Percentiles rank a stretch among this genome's conserved stretches.
Conservation (phyloP, 2,113 vertebrate genomes). For the Prietella phreatophila region DNA sequence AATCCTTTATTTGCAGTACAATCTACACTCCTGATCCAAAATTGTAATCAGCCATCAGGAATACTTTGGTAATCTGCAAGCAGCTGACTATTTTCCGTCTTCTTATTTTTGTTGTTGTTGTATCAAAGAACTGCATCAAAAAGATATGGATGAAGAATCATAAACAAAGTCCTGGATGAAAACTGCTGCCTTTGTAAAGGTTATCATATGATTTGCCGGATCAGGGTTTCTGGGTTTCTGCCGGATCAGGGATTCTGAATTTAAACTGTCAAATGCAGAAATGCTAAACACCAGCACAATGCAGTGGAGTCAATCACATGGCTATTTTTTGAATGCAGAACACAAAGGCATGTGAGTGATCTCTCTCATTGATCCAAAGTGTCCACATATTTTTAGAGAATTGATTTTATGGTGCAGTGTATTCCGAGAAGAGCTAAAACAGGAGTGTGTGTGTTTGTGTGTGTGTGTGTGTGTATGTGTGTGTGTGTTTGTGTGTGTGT, state of each 20-base stretch:
- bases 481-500: no score
- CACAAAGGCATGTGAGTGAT: constrained; percentile 65
- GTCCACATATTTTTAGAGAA: constrained; percentile 77
- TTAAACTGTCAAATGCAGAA: constrained; percentile 19
- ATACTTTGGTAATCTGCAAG: neutral
- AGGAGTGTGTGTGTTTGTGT: constrained; percentile 42
- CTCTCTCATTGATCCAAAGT: constrained; percentile 67
- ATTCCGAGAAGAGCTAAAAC: constrained; percentile 73
- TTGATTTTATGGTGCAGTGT: constrained; percentile 66
- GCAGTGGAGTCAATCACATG: constrained; percentile 63
- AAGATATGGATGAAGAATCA: constrained; percentile 56
- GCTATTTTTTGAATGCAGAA: constrained; percentile 70
- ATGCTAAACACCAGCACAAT: constrained; percentile 51
- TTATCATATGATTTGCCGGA: constrained; percentile 31
- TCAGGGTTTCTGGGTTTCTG: neutral
- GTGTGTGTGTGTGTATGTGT: constrained; percentile 40
- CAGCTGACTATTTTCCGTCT: neutral
- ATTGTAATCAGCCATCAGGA: neutral
- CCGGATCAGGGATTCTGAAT: constrained; percentile 17
- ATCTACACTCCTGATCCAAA: neutral
- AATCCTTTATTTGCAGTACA: neutral
- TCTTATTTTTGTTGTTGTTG: constrained; percentile 16
- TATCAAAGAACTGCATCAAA: constrained; percentile 34
- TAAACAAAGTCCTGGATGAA: constrained; percentile 54
- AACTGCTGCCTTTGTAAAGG: constrained; percentile 49